These are phyloP conservation scores for Gnathonemus echidnorhynchus DNA, from an alignment of 2,113 vertebrate species.

Conservation along the genomic window DNA sequence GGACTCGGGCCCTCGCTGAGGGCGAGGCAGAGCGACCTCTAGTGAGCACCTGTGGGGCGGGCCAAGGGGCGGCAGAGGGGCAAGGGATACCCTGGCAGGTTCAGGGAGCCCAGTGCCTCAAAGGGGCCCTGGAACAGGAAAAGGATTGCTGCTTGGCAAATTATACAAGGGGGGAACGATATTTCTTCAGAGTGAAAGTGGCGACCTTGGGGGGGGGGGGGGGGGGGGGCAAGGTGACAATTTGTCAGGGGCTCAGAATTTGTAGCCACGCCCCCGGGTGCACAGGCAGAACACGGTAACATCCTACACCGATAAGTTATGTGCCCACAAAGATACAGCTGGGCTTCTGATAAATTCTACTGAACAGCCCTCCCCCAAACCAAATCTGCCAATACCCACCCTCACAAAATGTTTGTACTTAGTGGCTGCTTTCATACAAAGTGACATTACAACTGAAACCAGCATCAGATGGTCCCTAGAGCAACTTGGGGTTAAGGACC, in stretches of 20 bases:
- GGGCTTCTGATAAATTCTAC: not conserved
- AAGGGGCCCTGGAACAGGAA: not conserved
- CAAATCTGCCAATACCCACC: not conserved
- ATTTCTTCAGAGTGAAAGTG: not conserved
- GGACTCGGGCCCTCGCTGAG: not conserved
- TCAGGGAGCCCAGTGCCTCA: not conserved
- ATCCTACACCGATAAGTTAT: too few species aligned
- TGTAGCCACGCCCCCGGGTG: not conserved
- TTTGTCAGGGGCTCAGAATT: not conserved
- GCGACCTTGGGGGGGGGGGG: not conserved
- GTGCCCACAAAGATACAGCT: not conserved
- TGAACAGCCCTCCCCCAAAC: not conserved
- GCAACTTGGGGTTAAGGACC: not conserved
- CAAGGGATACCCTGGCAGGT: not conserved
- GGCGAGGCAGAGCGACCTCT: not conserved
- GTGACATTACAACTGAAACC: not conserved
- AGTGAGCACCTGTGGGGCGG: slow-evolving; percentile 28
- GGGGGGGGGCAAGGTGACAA: not conserved
- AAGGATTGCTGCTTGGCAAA: not conserved
- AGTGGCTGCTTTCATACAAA: not conserved
- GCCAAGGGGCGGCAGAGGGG: not conserved
- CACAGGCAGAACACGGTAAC: not conserved
- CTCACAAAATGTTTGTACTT: not conserved
- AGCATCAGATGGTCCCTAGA: not conserved
- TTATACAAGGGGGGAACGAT: not conserved